These are phyloP conservation scores for Tupiocoris notatus DNA, from an alignment of 2,888 invertebrate genomes.

Conservation along the genomic window DNA sequence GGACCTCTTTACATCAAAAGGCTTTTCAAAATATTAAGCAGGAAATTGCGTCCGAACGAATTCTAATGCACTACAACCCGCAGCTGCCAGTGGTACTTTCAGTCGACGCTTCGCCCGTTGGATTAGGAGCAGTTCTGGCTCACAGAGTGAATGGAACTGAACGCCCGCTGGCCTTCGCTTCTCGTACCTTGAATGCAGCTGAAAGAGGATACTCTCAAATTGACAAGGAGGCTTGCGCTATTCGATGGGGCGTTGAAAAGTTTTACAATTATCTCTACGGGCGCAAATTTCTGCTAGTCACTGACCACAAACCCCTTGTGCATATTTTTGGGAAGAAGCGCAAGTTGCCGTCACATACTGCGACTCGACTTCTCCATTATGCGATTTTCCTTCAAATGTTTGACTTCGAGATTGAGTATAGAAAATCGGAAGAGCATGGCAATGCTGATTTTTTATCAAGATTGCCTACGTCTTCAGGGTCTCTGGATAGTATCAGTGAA, in stretches of 20 bases:
- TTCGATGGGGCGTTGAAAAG: constrained; percentile 53
- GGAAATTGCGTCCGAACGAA: background rate
- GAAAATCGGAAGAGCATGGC: constrained; percentile 13
- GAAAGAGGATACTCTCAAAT: no score
- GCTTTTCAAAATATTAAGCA: background rate
- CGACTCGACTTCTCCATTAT: constrained; percentile 16
- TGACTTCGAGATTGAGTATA: constrained; percentile 25
- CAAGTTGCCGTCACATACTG: constrained; percentile 2
- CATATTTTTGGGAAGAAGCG: constrained; percentile 28
- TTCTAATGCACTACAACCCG: background rate
- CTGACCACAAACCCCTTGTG: constrained; percentile 52
- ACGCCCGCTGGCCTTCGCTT: no score
- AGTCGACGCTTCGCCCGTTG: background rate
- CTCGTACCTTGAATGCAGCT: no score
- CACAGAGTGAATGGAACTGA: no score
- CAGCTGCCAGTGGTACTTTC: background rate
- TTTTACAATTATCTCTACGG: constrained; percentile 53
- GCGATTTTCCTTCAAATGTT: constrained; percentile 31
- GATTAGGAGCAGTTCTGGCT: background rate
- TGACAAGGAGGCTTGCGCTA: no score
- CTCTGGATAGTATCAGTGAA: constrained; percentile 10
- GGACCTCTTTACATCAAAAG: background rate
- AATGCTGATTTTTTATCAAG: constrained; percentile 34
- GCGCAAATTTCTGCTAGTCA: constrained; percentile 52
- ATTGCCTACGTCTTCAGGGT: constrained; percentile 3